Base-by-base conservation (phyloP, 2,797 vertebrate genomes). In the Gymnothorax reevesii region DNA sequence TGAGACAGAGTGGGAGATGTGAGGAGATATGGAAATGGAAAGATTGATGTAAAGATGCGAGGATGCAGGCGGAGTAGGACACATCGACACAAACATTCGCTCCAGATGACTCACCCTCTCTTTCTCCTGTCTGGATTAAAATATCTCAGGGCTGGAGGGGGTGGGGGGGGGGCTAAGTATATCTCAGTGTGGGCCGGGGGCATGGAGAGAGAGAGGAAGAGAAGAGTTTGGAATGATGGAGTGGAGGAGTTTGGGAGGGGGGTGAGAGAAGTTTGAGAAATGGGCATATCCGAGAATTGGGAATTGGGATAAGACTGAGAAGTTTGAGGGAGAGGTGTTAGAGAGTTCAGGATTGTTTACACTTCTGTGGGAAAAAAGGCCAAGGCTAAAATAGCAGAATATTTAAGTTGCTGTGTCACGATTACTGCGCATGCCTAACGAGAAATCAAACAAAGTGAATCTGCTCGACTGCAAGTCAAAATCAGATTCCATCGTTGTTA, bases 71-170 rank as follows among this genome's bases (percentile, higher is more conserved):
- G 2, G 88, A 89, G 83, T 89, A 88, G 90, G 89, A 89, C 91
- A 95, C 91, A 90, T 90, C 94, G 93, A 94, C 94, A 95, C 93
- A 94, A 94, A 95, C 71, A 94, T 94, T 95, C 94, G 92, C 92
- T 92, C 91, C 92, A 89, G 93, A 96, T 96, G 95, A 96, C 94
- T 96, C 96, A 96, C 86, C 33, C 57, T 59, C 57, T 91, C 86
- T 90, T 88, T 91, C 91, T 94, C 91, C 93, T 94, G 94, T 95
- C 94, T 96, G 95, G 94, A 94, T 96, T 95, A 94, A 95, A 96
- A 95, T 95, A 96, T 95, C 94, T 96, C 92, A 91, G 93, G 94
- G 94, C 94, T 93, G 94, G 92, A 94, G 95, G 94, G 93, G 94
- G 93, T 92, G 93, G 94, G 6, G 95, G 95, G 93, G 93, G 91